Evolutionary conservation across 2,113 vertebrate genomes (phyloP).

Genomic region (Stercorarius parasiticus): DNA sequence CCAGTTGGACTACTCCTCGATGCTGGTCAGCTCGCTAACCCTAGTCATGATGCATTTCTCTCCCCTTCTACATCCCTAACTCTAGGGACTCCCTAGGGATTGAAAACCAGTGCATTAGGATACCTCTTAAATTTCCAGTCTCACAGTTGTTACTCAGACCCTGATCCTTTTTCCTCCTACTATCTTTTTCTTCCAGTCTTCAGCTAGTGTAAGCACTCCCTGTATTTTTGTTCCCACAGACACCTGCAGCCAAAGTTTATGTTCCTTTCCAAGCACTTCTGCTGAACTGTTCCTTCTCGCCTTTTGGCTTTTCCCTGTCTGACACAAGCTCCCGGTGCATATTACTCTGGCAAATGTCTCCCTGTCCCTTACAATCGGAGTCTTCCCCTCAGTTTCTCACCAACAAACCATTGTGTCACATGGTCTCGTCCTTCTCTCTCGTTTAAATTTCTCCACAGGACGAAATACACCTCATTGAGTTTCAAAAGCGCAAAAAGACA

Average conservation of each 20-base stretch:
- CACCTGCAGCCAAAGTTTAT: background rate
- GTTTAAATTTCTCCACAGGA: background rate
- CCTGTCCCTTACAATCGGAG: background rate
- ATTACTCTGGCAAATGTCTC: background rate
- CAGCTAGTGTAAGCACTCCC: background rate
- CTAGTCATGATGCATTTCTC: background rate
- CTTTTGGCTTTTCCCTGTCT: background rate
- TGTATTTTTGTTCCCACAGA: background rate
- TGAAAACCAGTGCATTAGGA: background rate
- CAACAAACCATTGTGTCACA: background rate
- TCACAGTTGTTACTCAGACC: background rate
- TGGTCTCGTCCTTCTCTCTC: background rate
- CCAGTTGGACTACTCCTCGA: background rate
- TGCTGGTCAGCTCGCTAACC: background rate
- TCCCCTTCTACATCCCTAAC: background rate
- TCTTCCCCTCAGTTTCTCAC: background rate
- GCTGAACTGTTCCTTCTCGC: background rate
- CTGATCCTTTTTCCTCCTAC: background rate
- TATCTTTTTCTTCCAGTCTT: background rate
- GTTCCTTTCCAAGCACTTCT: background rate
- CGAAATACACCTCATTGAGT: background rate
- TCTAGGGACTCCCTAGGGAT: background rate
- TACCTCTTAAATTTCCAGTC: background rate
- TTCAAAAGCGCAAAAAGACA: background rate
- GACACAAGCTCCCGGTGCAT: background rate